Conservation (phyloP, 2,888 invertebrate species). For the Sisyra nigra region DNA sequence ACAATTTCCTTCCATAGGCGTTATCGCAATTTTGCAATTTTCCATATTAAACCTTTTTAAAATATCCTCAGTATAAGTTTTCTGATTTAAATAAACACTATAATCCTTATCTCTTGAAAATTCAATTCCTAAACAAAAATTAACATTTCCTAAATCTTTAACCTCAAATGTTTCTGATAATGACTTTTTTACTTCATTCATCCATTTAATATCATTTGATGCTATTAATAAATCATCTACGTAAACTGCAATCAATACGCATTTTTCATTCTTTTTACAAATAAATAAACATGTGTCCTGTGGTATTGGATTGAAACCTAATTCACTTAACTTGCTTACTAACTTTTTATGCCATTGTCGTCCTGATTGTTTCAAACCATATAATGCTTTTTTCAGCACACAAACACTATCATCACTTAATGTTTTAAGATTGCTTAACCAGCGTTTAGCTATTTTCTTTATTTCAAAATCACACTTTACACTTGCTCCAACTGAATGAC, state of each 20-base stretch:
- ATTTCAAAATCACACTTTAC: no score
- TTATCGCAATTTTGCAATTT: no score
- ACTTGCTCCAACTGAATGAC: neutral
- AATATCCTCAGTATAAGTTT: no score
- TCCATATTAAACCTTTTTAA: no score
- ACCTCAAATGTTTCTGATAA: neutral
- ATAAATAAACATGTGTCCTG: neutral
- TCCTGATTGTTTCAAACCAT: conserved; percentile 2
- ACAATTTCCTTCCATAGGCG: no score
- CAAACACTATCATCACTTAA: neutral
- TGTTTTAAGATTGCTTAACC: no score
- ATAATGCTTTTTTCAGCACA: neutral
- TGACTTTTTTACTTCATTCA: neutral
- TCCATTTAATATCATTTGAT: neutral
- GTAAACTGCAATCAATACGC: neutral
- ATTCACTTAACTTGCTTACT: neutral
- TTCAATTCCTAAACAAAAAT: no score
- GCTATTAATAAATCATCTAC: neutral
- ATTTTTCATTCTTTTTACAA: neutral
- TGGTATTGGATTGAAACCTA: neutral
- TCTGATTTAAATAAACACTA: no score
- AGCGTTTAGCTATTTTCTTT: neutral
- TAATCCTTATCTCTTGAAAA: no score
- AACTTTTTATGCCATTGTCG: neutral
- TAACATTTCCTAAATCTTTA: no score